Base-by-base conservation (phyloP, 2,797 vertebrate species). In the Hypotaenidia philippensis region DNA sequence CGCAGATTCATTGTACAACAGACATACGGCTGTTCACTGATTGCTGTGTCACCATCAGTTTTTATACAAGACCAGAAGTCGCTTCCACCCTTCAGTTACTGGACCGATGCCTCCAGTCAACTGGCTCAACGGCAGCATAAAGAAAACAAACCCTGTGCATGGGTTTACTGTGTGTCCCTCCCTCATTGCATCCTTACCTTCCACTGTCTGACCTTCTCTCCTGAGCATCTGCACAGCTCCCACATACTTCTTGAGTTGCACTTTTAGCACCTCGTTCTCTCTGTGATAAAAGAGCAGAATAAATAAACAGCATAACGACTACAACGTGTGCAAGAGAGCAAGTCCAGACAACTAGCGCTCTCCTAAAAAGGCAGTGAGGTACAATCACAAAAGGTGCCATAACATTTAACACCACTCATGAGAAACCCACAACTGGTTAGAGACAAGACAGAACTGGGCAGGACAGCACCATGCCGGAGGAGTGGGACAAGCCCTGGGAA, bases 141-240 rank as follows among this genome's bases (percentile, higher is more conserved):
- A 36, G 36, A 1, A 52, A 16, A 92, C 15, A 85, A 90, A 55
- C 12, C 11, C 12, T 26, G 9, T 14, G 17, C 27, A 40, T 1
- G 7, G 15, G 61, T 36, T 26, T 36, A 6, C 34, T 34, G 34
- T 34, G 34, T 34, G 4, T 11, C 25, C 15, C 22, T 23, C 1
- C 19, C 71, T 44, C 23, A 57, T 14, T 72, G 89, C 29, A 82
- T 56, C 44, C 97, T 99, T 98, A 99, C 99, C 99, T 87, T 99
- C 99, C 59, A 98, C 95, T 76, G 97, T 96, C 69, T 99, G 99
- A 92, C 98, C 99, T 97, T 99, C 99, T 98, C 99, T 98, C 98
- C 99, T 99, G 97, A 99, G 98, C 99, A 99, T 99, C 98, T 99
- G 99, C 77, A 99, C 99, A 95, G 99, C 99, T 66, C 99, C 99